Conservation (phyloP, 2,888 invertebrate species). For the Hypolimnas misippus region DNA sequence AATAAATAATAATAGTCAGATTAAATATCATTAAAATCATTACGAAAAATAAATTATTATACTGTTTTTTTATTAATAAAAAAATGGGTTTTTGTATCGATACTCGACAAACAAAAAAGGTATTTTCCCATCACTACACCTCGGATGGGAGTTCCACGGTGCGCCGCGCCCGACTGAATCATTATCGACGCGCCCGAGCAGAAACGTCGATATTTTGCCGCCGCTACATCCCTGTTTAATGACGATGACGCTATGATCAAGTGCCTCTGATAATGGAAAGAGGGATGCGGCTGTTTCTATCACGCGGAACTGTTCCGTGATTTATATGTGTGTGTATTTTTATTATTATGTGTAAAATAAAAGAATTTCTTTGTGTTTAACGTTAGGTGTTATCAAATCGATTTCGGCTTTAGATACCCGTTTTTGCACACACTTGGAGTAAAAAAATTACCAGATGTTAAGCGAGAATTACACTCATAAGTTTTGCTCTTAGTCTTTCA, state of each 20-base stretch:
- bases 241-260: constrained; percentile 42
- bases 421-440: too few relatives aligned
- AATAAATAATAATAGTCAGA: too few relatives aligned
- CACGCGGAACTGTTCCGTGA: constrained; percentile 17
- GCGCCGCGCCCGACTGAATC: constrained; percentile 46
- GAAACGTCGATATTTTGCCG: constrained; percentile 47
- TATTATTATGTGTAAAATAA: not conserved
- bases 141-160: constrained; percentile 44
- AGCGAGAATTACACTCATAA: too few relatives aligned
- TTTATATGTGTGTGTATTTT: constrained; percentile 6
- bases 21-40: too few relatives aligned
- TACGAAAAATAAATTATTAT: too few relatives aligned
- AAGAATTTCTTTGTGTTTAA: too few relatives aligned
- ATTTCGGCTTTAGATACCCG: too few relatives aligned
- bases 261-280: constrained; percentile 34
- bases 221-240: constrained; percentile 45
- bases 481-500: too few relatives aligned
- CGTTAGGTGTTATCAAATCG: too few relatives aligned
- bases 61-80: too few relatives aligned
- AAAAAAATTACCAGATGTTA: too few relatives aligned
- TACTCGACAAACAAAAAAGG: constrained; percentile 9
- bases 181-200: constrained; percentile 48
- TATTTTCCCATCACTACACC: constrained; percentile 35
- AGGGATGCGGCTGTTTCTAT: constrained; percentile 22
- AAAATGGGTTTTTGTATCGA: too few relatives aligned